phyloP scores from a whole-genome alignment of 1,140 invertebrate genomes.

The Archegozetes longisetosus region DNA sequence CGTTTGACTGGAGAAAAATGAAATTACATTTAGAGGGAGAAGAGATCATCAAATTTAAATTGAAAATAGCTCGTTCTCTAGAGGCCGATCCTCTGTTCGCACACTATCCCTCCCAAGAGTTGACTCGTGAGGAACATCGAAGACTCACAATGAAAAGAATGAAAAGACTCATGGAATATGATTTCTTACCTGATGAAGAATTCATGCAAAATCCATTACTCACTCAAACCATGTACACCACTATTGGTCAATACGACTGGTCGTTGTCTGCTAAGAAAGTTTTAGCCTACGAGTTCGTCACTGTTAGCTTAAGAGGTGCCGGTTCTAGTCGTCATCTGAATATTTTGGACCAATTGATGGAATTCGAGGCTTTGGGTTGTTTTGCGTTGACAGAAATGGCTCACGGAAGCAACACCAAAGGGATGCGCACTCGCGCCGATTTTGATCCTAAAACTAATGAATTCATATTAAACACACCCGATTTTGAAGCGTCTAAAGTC shows the following conservation, averaged over 20 bases:
- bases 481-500: constrained; percentile 86
- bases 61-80: constrained; percentile 58
- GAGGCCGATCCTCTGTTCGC: constrained; percentile 64
- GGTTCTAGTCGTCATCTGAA: constrained; percentile 58
- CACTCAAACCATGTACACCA: constrained; percentile 27
- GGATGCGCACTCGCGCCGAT: constrained; percentile 71
- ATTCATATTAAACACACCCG: constrained; percentile 78
- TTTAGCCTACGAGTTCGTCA: constrained; percentile 27
- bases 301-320: constrained; percentile 38
- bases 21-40: constrained; percentile 52
- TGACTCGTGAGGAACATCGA: constrained; percentile 50
- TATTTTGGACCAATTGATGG: constrained; percentile 10
- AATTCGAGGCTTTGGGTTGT: constrained; percentile 44
- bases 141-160: constrained; percentile 41
- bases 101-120: constrained; percentile 33
- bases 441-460: constrained; percentile 53
- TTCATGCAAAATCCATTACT: constrained; percentile 33
- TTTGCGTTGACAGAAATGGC: constrained; percentile 80
- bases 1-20: constrained; percentile 62
- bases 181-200: constrained; percentile 42
- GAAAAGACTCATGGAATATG: constrained; percentile 43
- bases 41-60: constrained; percentile 48
- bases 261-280: constrained; percentile 44
- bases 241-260: constrained; percentile 51
- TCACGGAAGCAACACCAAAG: constrained; percentile 84